Conservation (phyloP, 2,113 vertebrate species). For the Pampusana beccarii region DNA sequence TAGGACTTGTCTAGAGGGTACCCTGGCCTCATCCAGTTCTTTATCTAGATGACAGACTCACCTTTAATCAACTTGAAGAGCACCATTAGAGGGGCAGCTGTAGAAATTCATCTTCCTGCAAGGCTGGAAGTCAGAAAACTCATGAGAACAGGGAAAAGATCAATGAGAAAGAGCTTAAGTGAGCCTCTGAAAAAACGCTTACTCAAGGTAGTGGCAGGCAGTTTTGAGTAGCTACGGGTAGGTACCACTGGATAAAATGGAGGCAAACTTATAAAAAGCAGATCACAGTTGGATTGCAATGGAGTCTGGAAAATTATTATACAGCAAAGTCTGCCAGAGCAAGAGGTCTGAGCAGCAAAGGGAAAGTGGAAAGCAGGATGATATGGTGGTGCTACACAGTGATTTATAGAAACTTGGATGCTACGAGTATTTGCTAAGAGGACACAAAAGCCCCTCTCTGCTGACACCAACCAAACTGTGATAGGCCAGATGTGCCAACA, state of each 20-base stretch:
- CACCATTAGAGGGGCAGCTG: not conserved
- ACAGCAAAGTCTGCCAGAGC: not conserved
- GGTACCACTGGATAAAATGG: not conserved
- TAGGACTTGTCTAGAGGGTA: not conserved
- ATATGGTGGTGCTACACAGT: fast-evolving
- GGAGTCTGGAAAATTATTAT: not conserved
- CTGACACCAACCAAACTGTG: not conserved
- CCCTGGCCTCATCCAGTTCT: not conserved
- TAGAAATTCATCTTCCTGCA: not conserved
- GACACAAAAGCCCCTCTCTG: not conserved
- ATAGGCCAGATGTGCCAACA: fast-evolving
- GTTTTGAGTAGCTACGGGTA: not conserved
- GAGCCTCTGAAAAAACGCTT: not conserved
- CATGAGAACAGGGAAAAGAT: not conserved
- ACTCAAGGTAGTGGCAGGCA: not conserved
- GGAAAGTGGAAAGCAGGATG: not conserved
- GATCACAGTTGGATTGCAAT: not conserved
- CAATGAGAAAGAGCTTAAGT: not conserved
- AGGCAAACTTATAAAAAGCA: not conserved
- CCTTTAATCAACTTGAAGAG: not conserved
- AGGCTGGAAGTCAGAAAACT: not conserved
- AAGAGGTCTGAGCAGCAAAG: not conserved
- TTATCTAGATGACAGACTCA: not conserved
- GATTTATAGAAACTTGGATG: not conserved
- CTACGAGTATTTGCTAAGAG: not conserved